These are phyloP conservation scores for Leucopsar rothschildi DNA, from an alignment of 2,113 vertebrate genomes.

Conservation along the genomic window DNA sequence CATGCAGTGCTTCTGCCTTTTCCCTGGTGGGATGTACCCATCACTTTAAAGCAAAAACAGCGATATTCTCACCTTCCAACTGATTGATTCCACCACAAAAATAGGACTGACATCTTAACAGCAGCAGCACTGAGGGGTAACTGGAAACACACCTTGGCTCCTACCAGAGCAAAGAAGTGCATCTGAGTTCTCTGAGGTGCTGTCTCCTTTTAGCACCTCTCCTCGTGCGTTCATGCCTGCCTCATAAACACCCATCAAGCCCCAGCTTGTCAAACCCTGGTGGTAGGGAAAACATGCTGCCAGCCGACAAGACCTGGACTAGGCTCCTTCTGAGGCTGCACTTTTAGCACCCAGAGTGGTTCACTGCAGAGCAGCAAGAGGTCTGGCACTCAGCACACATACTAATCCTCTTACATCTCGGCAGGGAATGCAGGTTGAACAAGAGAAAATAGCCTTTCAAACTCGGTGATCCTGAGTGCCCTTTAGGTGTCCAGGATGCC, in stretches of 20 bases:
- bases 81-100: neutral
- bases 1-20: accelerated
- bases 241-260: neutral
- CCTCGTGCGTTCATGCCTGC: neutral
- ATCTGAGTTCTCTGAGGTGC: neutral
- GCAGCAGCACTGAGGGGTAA: neutral
- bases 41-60: neutral
- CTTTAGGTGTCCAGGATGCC: neutral
- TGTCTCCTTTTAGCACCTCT: neutral
- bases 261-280: neutral
- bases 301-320: neutral
- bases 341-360: neutral
- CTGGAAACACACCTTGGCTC: neutral
- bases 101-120: neutral
- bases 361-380: neutral
- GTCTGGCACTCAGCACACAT: neutral
- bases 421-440: neutral
- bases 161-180: neutral
- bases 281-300: neutral
- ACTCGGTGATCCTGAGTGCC: accelerated
- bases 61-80: neutral
- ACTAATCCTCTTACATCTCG: neutral
- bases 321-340: neutral
- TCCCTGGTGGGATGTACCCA: accelerated
- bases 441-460: neutral